A percentile compares a stretch with the other conserved stretches of the same genome.
Conservation (phyloP, 2,888 invertebrate genomes). For the Drosophila affinis region DNA sequence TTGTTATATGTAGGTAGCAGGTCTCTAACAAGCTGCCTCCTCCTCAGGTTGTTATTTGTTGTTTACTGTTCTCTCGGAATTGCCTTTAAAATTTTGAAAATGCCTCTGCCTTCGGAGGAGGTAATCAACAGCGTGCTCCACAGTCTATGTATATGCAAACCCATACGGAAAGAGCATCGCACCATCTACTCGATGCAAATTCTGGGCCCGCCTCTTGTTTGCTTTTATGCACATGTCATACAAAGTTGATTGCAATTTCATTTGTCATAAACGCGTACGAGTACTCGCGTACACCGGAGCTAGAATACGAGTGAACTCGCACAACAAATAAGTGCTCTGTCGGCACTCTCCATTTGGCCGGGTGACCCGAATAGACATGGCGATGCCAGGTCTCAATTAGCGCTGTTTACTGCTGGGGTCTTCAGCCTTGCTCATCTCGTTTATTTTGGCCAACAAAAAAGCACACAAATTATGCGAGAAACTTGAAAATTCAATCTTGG, state of each 20-base stretch:
- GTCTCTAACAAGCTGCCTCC: slow-evolving; percentile 29
- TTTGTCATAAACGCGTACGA: slow-evolving; percentile 44
- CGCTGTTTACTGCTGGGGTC: slow-evolving; percentile 41
- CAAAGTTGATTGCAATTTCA: slow-evolving; percentile 59
- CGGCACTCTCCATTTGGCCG: slow-evolving; percentile 66
- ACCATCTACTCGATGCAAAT: slow-evolving; percentile 4
- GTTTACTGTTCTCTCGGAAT: slow-evolving; percentile 56
- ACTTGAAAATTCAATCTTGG: slow-evolving; percentile 48
- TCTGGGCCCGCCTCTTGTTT: slow-evolving; percentile 1
- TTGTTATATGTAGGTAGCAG: background rate
- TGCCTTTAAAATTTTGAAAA: slow-evolving; percentile 69
- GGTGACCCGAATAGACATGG: slow-evolving; percentile 63
- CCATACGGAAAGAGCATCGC: slow-evolving; percentile 14
- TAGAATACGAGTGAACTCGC: slow-evolving; percentile 51
- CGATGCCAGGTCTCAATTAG: slow-evolving; percentile 36
- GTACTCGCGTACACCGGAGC: slow-evolving; percentile 28
- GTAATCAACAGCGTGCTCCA: slow-evolving; percentile 2
- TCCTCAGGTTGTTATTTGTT: slow-evolving; percentile 33
- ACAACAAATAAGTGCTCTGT: slow-evolving; percentile 51
- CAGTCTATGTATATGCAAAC: slow-evolving; percentile 1
- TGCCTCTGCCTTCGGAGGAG: slow-evolving; percentile 5
- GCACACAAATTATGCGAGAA: slow-evolving; percentile 62
- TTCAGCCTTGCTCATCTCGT: slow-evolving; percentile 50
- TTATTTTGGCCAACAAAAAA: slow-evolving; percentile 45
- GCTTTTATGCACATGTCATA: slow-evolving; percentile 34